Evolutionary conservation across 2,113 vertebrate genomes (phyloP), one percentile per base, ranked within the genome.

Genomic region (Pristiophorus japonicus): DNA sequence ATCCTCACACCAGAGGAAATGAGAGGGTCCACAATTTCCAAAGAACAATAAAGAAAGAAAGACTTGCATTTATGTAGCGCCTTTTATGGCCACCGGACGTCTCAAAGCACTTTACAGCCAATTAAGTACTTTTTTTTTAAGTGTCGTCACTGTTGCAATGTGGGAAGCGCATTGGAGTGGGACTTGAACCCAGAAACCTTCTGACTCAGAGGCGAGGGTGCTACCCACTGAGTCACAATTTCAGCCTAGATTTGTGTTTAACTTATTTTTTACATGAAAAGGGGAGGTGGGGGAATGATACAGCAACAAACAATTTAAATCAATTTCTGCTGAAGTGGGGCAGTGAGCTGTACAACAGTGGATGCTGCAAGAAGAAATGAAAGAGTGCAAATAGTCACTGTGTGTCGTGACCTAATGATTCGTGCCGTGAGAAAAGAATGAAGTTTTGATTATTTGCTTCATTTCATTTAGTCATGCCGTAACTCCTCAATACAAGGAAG

Each of bases 281-380:
- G 62, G 24, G 65, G 67, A 27, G 34, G 42, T n/a, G 22, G 42
- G 20, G 5, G 42, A 95, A 67, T 78, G 47, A 95, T 59, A 81
- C 47, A 47, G 8, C n/a, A n/a, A n/a, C n/a, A n/a, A n/a, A n/a
- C n/a, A 78, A 81, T 95, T 95, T 10, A 88, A 95, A 95, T 47
- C 34, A 34, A 66, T 87, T 65, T 95, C 20, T 85, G 95, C 4
- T 38, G 81, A 66, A 90, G 22, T 87, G 84, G 42, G 88, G 0
- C 59, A 42, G 3, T 70, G 59, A 88, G 18, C 63, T 55, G 62
- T 7, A 24, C 4, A 95, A 34, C 2, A 30, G 3, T 34, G 38
- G 65, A 90, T 42, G 30, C 51, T 20, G 62, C 42, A 45, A 95
- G 27, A 27, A 66, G 16, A 65, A 20, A 70, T 20, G 42, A 51